A percentile compares a stretch with the other conserved stretches of the same genome.
phyloP scores from a whole-genome alignment of 2,797 vertebrate species.

The Eulemur mongoz region DNA sequence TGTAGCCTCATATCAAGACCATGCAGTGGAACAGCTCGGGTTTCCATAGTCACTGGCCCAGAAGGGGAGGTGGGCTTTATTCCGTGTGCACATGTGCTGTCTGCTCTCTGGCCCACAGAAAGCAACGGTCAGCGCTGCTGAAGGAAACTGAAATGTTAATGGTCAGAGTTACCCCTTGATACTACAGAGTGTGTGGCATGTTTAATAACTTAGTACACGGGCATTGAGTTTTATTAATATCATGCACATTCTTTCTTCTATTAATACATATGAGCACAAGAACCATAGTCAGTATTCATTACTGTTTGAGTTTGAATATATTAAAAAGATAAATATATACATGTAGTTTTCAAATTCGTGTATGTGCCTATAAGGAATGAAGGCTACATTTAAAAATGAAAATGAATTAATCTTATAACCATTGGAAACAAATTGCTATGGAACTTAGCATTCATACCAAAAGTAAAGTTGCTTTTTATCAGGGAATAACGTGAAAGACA shows the following conservation, averaged over 20 bases:
- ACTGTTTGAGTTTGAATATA: neutral
- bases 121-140: neutral
- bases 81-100: neutral
- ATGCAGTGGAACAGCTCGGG: rapidly evolving
- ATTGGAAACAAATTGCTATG: neutral
- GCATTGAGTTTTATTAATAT: neutral
- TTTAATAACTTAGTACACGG: neutral
- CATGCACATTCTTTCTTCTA: neutral
- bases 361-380: neutral
- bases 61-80: neutral
- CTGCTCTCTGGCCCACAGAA: neutral
- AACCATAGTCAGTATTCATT: neutral
- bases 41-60: neutral
- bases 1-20: neutral
- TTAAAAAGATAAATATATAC: neutral
- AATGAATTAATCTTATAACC: neutral
- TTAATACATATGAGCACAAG: neutral
- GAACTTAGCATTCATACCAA: neutral
- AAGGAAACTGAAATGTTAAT: neutral
- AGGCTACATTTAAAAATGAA: neutral
- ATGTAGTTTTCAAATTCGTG: neutral
- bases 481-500: conserved; percentile 38
- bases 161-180: neutral
- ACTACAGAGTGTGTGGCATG: neutral
- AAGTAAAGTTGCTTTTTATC: neutral